Percentiles rank a stretch among this genome's conserved stretches.
Evolutionary conservation across 2,888 invertebrate genomes (phyloP).

Genomic region (Scaptomyza caliginosa): DNA sequence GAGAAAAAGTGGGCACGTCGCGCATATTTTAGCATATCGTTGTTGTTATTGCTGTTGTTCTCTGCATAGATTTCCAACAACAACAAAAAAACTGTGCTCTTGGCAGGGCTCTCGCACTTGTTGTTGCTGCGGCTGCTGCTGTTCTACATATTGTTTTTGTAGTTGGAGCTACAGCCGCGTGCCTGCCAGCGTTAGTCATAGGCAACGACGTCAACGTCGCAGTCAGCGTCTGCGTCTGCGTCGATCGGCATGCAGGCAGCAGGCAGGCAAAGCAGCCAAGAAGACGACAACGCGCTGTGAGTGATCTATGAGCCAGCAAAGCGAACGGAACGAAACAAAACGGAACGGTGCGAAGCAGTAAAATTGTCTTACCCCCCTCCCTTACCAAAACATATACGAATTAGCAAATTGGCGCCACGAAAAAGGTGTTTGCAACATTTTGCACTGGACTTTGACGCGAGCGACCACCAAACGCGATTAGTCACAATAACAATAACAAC

Average conservation of each 20-base stretch:
- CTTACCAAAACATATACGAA: conserved; percentile 29
- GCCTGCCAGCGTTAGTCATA: conserved; percentile 74
- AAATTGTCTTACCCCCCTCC: conserved; percentile 13
- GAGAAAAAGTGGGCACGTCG: conserved; percentile 80
- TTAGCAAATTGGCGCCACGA: conserved; percentile 65
- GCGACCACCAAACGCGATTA: conserved; percentile 72
- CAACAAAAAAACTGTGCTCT: conserved; percentile 28
- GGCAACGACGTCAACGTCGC: conserved; percentile 33
- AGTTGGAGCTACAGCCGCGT: conserved; percentile 73
- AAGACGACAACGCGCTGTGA: conserved; percentile 66
- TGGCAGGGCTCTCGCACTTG: conserved; percentile 60
- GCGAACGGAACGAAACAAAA: conserved; percentile 59
- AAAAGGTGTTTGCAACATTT: conserved; percentile 67
- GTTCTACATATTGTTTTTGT: conserved; percentile 75
- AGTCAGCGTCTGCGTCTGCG: conserved; percentile 30
- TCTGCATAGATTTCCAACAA: conserved; percentile 66
- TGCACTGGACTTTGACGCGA: conserved; percentile 62
- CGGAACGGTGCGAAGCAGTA: conserved; percentile 7
- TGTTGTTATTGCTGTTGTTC: conserved; percentile 44
- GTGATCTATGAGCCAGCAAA: conserved; percentile 71
- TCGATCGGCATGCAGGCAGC: conserved; percentile 38
- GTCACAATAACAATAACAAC: conserved; percentile 60
- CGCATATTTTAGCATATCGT: conserved; percentile 66
- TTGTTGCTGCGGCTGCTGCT: conserved; percentile 49
- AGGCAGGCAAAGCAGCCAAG: conserved; percentile 63